phyloP scores from a whole-genome alignment of 2,888 invertebrate species.

The Cephus pulcher region DNA sequence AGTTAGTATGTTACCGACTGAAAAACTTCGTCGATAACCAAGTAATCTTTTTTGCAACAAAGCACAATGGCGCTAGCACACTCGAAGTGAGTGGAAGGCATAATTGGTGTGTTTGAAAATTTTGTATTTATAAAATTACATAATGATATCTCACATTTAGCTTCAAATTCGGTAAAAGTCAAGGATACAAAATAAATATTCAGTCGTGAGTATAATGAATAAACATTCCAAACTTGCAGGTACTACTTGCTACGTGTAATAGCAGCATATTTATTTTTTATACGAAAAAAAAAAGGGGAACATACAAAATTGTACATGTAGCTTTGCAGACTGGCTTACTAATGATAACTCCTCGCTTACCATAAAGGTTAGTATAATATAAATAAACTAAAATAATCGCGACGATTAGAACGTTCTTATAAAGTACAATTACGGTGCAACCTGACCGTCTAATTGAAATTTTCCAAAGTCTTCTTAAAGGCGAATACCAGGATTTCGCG shows the following conservation, averaged over 20 bases:
- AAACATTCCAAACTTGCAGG: background rate
- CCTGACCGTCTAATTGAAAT: background rate
- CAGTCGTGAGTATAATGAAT: background rate
- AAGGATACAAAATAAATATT: background rate
- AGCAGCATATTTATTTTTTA: constrained; percentile 7
- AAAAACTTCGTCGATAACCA: background rate
- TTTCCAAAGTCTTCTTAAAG: constrained; percentile 68
- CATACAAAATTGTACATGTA: constrained; percentile 11
- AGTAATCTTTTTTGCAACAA: no score
- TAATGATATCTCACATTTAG: background rate
- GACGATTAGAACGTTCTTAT: background rate
- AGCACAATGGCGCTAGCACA: background rate
- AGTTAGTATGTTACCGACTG: no score
- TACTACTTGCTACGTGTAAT: background rate
- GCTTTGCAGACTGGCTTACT: background rate
- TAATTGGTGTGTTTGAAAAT: background rate
- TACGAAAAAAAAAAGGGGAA: constrained; percentile 2
- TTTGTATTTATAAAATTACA: background rate
- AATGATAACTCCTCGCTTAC: constrained; percentile 5
- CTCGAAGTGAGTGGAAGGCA: background rate
- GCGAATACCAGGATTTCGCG: constrained; percentile 87
- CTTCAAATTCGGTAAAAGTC: background rate
- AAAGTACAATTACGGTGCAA: background rate
- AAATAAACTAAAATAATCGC: constrained; percentile 20
- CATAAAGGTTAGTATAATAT: constrained; percentile 32